Base-by-base conservation (phyloP, 2,113 vertebrate species). In the Stegastes partitus region DNA sequence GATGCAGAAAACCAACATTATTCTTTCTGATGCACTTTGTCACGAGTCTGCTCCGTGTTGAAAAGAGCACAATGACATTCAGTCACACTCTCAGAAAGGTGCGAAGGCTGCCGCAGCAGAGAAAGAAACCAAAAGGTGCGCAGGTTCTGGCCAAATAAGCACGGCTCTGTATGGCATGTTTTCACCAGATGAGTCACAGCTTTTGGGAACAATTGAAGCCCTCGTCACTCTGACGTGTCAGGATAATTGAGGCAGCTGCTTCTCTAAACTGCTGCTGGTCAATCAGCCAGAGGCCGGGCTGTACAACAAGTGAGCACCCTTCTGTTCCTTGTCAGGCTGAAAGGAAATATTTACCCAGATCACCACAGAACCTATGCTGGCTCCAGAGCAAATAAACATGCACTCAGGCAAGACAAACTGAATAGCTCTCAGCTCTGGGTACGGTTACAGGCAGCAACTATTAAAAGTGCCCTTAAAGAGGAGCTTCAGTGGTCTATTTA, bases 311-410 rank as follows among this genome's bases (percentile, higher is more conserved):
- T 4, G 39, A 71, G 51, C 22, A 8, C 42, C 37, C 77, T 71
- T 67, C 75, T 83, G 83, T 74, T 87, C 64, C 25, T 61, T 5
- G 18, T 79, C 82, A 82, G 37, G 37, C 57, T 68, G 71, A 84
- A 67, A 74, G 59, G 65, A 78, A 79, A 74, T 77, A 75, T 87
- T 87, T 80, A 87, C 76, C 69, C 39, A 59, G 53, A 76, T 79
- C 74, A 28, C 66, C 73, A 59, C 68, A 73, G 63, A 74, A 83
- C 59, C 53, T 19, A 22, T 26, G 56, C 56, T 75, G 71, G 67
- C 57, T 79, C 55, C 18, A 16, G 39, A 74, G 69, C 77, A 85
- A 92, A 91, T 65, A 88, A 88, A 92, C 84, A 82, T 26, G 26
- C 74, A 66, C 54, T 81, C 63, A 68, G 68, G 70, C 50, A 50